Percentiles rank a stretch among this genome's conserved stretches.
phyloP scores from a whole-genome alignment of 35 echinoderm and acorn worm species.

The Chiridota heheva region DNA sequence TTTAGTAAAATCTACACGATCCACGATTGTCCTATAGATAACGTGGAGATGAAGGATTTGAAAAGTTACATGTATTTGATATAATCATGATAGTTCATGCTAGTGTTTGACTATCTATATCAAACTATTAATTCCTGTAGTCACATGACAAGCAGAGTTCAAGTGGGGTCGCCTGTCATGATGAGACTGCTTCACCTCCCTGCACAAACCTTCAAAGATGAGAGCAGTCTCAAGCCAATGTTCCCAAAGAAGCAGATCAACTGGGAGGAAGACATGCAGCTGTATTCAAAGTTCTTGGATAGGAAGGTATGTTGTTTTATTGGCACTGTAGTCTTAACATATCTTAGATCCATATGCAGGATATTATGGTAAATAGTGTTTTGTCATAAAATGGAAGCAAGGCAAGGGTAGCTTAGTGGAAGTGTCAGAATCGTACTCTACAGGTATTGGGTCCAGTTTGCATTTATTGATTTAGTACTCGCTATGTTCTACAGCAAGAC shows the following conservation, averaged over 20 bases:
- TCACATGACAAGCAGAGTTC: conserved; percentile 89
- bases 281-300: conserved; percentile 99
- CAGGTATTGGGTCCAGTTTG: too few species aligned
- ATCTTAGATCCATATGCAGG: not conserved
- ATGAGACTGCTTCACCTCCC: conserved; percentile 89
- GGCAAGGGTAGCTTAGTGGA: too few species aligned
- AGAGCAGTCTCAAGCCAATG: conserved; percentile 42
- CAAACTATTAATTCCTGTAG: conserved; percentile 37
- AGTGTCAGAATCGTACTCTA: too few species aligned
- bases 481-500: too few species aligned
- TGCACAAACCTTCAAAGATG: conserved; percentile 51
- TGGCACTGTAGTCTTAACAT: too few species aligned
- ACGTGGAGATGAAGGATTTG: too few species aligned
- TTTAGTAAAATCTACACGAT: too few species aligned
- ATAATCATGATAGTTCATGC: too few species aligned
- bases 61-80: too few species aligned
- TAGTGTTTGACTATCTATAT: too few species aligned
- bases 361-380: not conserved
- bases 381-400: not conserved
- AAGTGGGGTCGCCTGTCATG: conserved; percentile 93
- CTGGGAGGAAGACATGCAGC: conserved; percentile 99
- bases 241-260: conserved; percentile 82
- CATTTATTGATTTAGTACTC: too few species aligned
- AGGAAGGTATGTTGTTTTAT: conserved; percentile 66
- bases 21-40: too few species aligned